Conservation (phyloP, 1,140 invertebrate genomes). For the Drosophila erecta region DNA sequence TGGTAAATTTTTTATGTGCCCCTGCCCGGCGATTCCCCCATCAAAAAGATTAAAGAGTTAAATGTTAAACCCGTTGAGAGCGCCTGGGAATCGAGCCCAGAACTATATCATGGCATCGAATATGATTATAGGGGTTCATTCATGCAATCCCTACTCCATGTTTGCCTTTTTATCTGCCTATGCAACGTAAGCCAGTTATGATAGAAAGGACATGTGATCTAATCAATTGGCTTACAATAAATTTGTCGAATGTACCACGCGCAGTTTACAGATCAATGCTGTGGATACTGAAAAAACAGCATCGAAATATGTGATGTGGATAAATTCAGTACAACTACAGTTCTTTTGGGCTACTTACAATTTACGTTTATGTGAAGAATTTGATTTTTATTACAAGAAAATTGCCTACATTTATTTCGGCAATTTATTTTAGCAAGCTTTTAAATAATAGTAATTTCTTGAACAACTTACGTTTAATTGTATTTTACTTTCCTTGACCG, state of each 20-base stretch:
- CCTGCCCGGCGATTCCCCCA: conserved; percentile 25
- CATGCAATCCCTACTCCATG: conserved; percentile 24
- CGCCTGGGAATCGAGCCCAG: conserved; percentile 26
- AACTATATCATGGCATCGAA: conserved; percentile 60
- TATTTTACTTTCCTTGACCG: no score
- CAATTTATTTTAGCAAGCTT: no score
- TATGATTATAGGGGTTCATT: conserved; percentile 54
- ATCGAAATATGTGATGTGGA: background rate
- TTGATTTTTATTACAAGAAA: no score
- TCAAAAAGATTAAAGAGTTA: conserved; percentile 76
- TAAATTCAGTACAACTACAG: no score
- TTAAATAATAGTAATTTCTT: no score
- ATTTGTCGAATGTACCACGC: conserved; percentile 40
- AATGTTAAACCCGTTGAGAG: conserved; percentile 57
- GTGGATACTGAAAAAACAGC: background rate
- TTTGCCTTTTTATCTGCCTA: conserved; percentile 16
- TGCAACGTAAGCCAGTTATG: conserved; percentile 42
- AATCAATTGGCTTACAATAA: conserved; percentile 68
- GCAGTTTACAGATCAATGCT: background rate
- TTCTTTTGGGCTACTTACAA: no score
- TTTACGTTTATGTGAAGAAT: no score
- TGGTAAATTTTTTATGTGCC: conserved; percentile 82
- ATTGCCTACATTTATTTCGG: no score
- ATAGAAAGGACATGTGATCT: conserved; percentile 46
- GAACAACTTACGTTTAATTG: no score